A percentile compares a stretch with the other conserved stretches of the same genome.
Conservation (phyloP, 2,113 vertebrate genomes). For the Upupa epops region DNA sequence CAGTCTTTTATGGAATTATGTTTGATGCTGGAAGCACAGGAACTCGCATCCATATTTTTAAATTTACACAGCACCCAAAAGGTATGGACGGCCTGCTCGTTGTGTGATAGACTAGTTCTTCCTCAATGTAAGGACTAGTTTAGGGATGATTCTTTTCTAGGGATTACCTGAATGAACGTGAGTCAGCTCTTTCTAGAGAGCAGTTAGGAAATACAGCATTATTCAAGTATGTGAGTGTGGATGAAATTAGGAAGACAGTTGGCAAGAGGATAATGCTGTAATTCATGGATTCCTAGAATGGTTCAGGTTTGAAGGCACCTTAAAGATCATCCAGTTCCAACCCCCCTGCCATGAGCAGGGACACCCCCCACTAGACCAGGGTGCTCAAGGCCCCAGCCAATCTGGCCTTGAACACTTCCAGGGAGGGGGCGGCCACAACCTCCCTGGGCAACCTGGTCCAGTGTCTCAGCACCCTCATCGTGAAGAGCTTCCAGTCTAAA, state of each 20-base stretch:
- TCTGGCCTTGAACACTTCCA: too few species aligned
- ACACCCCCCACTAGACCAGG: too few species aligned
- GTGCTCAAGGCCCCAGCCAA: too few species aligned
- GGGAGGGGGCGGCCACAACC: too few species aligned
- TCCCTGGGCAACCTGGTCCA: too few species aligned
- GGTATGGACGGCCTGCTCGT: constrained; percentile 63
- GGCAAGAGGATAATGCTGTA: not conserved
- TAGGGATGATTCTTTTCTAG: not conserved
- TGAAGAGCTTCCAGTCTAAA: too few species aligned
- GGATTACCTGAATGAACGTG: not conserved
- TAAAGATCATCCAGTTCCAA: not conserved
- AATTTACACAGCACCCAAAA: constrained; percentile 79
- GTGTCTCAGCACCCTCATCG: too few species aligned
- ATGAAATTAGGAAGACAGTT: not conserved
- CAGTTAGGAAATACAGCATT: not conserved
- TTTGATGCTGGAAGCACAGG: constrained; percentile 96
- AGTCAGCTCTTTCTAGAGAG: not conserved
- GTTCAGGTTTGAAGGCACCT: not conserved
- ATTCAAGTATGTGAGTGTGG: not conserved
- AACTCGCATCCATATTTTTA: constrained; percentile 91
- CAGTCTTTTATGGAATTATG: constrained; percentile 88
- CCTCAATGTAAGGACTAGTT: not conserved
- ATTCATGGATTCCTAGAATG: not conserved
- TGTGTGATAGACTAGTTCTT: not conserved
- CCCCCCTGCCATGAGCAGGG: too few species aligned